Base-by-base conservation (phyloP, 2,797 vertebrate species). In the Sebastes elongatus region DNA sequence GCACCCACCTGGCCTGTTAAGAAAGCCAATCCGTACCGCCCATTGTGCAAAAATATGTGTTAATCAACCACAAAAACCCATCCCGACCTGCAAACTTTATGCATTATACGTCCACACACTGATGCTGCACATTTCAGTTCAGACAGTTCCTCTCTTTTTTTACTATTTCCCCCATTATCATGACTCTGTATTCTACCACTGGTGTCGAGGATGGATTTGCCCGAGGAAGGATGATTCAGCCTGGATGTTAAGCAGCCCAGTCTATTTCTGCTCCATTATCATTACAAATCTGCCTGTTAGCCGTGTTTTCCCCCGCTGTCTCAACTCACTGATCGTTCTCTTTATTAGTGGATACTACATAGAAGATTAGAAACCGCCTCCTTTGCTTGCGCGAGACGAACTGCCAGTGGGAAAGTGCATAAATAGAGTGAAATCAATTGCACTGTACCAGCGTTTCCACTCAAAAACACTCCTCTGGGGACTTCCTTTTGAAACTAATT, bases 381-480 rank as follows among this genome's bases (percentile, higher is more conserved):
- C 92, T 86, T 89, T 89, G 85, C 91, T 90, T 77, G 87, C 42
- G 77, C 52, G 86, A 94, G 92, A 94, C 87, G 32, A 86, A 92
- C 88, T 91, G 93, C 94, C 94, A 94, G 89, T 93, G 89, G 93
- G 95, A 95, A 93, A 93, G 94, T 90, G 94, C 93, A 95, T 96
- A 96, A 96, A 96, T 94, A 94, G 93, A 93, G 93, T 92, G 88
- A 95, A 96, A 96, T 96, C 95, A 96, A 96, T 96, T 95, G 94
- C 91, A 88, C 91, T 93, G 94, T 91, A 95, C 83, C 93, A 93
- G 89, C 90, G 93, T 95, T 95, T 96, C 95, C 91, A 94, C 95
- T 94, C 91, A 94, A 96, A 95, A 96, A 94, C 90, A 73, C 94
- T 96, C 95, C 95, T 94, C 92, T 94, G 93, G 95, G 95, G 94